Conservation (phyloP, 1,140 invertebrate genomes). For the Amyelois transitella region DNA sequence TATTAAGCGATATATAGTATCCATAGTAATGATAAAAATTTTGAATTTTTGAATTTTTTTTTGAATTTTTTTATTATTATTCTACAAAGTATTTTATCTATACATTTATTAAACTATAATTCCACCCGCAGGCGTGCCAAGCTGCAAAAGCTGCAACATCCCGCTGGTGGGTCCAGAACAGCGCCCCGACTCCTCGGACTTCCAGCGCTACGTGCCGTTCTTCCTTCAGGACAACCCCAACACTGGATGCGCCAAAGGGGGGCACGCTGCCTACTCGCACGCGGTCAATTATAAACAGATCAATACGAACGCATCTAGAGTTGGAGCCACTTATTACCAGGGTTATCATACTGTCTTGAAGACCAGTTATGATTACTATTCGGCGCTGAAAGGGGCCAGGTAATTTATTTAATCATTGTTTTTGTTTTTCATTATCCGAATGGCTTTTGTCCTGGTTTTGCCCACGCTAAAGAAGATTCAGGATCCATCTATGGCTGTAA, state of each 20-base stretch:
- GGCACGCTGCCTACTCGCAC: slow-evolving; percentile 87
- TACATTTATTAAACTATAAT: background rate
- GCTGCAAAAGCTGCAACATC: slow-evolving; percentile 68
- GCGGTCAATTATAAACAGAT: slow-evolving; percentile 78
- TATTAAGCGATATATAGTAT: too few relatives aligned
- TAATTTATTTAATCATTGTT: too few relatives aligned
- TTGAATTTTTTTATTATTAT: background rate
- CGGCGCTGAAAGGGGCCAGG: slow-evolving; percentile 85
- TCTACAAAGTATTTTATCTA: background rate
- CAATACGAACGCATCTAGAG: slow-evolving; percentile 53
- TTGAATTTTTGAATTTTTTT: background rate
- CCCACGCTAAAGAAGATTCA: too few relatives aligned
- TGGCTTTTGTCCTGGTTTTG: too few relatives aligned
- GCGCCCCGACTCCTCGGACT: slow-evolving; percentile 79
- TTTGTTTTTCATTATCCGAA: too few relatives aligned
- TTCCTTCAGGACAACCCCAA: slow-evolving; percentile 95
- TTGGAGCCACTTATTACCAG: slow-evolving; percentile 91
- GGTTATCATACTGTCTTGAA: slow-evolving; percentile 96
- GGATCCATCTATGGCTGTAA: too few relatives aligned
- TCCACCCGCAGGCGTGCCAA: background rate
- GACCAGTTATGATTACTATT: slow-evolving; percentile 93
- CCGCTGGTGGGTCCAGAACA: slow-evolving; percentile 52
- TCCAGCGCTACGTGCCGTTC: slow-evolving; percentile 88
- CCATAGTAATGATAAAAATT: too few relatives aligned
- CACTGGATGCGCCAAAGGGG: slow-evolving; percentile 87